A percentile compares a stretch with the other conserved stretches of the same genome.
Evolutionary conservation across 1,140 invertebrate species (phyloP).

Genomic region (Amyelois transitella): DNA sequence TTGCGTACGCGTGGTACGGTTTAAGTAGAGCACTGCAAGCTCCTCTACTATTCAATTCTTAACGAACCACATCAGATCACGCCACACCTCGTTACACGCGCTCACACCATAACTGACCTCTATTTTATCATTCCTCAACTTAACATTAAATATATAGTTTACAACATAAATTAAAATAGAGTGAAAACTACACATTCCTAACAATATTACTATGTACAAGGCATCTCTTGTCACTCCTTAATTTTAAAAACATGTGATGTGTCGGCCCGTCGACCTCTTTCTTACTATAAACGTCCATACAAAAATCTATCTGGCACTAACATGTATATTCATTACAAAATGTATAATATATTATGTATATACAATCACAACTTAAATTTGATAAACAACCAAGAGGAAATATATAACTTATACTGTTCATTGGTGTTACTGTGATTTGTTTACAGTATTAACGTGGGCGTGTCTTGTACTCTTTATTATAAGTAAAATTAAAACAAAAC

Average conservation of each 20-base stretch:
- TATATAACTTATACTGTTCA: constrained; percentile 31
- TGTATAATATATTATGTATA: constrained; percentile 67
- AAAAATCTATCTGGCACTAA: constrained; percentile 71
- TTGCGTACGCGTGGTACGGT: not conserved
- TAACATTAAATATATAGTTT: constrained; percentile 63
- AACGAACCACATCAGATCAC: constrained; percentile 20
- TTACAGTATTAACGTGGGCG: constrained; percentile 12
- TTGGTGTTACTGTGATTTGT: constrained; percentile 46
- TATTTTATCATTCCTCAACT: constrained; percentile 41
- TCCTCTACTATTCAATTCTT: constrained; percentile 30
- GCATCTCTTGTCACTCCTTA: constrained; percentile 48
- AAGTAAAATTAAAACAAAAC: constrained; percentile 23
- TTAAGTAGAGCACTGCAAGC: constrained; percentile 59
- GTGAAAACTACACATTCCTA: constrained; percentile 70
- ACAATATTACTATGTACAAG: constrained; percentile 68
- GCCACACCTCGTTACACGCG: constrained; percentile 25
- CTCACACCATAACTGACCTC: constrained; percentile 21
- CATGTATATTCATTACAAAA: constrained; percentile 72
- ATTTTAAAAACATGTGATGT: constrained; percentile 12
- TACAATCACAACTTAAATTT: constrained; percentile 72
- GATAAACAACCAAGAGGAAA: constrained; percentile 68
- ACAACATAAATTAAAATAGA: constrained; percentile 71
- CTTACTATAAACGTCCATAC: constrained; percentile 61
- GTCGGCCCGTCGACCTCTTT: constrained; percentile 8
- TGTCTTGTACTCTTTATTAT: constrained; percentile 36